phyloP scores from a whole-genome alignment of 2,888 invertebrate species.

The Zygogramma bicolorata region DNA sequence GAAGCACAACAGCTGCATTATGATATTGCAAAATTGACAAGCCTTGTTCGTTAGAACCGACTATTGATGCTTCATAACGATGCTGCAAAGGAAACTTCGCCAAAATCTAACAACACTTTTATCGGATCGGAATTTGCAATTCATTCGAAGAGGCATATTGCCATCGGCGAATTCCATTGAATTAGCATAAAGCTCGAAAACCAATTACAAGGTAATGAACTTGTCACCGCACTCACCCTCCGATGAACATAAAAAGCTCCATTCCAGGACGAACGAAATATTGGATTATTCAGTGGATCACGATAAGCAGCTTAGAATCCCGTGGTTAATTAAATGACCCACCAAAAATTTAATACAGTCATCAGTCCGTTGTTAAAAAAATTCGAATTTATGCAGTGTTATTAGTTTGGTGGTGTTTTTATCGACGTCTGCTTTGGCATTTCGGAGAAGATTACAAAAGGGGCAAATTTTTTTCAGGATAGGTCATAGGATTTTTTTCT shows the following conservation, averaged over 20 bases:
- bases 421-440: not conserved
- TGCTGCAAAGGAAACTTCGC: not conserved
- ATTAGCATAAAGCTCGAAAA: not conserved
- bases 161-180: conserved; percentile 1
- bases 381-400: not conserved
- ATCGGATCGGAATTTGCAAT: conserved; percentile 5
- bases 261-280: not conserved
- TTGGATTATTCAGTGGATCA: not conserved
- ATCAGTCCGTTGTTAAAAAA: not conserved
- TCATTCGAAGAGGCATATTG: not conserved
- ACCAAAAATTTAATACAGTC: not conserved
- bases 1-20: not conserved
- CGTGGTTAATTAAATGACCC: not conserved
- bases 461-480: too few species aligned
- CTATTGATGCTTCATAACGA: not conserved
- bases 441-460: too few species aligned
- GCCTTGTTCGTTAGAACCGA: not conserved
- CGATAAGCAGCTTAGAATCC: not conserved
- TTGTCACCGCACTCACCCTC: not conserved
- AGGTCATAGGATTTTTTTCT: too few species aligned
- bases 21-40: not conserved
- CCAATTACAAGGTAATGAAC: conserved; percentile 4
- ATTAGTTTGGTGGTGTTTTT: not conserved
- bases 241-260: not conserved
- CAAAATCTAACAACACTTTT: not conserved